These are phyloP conservation scores for Pseudococcus longispinus DNA, from an alignment of 2,888 invertebrate species.

Conservation along the genomic window DNA sequence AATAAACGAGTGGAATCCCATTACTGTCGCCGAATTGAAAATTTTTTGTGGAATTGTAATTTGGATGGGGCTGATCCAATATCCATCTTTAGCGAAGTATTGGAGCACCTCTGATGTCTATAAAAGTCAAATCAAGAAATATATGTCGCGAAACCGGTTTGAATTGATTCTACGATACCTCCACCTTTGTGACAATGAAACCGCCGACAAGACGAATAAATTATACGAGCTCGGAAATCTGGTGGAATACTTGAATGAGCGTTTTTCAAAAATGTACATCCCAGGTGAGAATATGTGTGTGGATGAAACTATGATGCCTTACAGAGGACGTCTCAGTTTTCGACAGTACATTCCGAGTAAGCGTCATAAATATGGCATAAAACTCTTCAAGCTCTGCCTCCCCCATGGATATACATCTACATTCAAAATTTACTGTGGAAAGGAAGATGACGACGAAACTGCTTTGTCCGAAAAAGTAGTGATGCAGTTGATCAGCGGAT, in stretches of 20 bases:
- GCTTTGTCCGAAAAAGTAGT: conserved; percentile 35
- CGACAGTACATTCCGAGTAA: conserved; percentile 62
- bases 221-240: conserved; percentile 58
- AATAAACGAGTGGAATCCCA: too few species aligned
- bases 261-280: conserved; percentile 28
- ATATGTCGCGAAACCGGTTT: conserved; percentile 60
- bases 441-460: background rate
- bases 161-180: conserved; percentile 60
- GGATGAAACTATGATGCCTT: conserved; percentile 62
- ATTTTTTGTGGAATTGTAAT: conserved; percentile 60
- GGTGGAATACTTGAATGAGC: conserved; percentile 48
- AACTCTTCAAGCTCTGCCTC: conserved; percentile 62
- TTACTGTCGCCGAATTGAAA: conserved; percentile 60
- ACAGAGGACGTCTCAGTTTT: conserved; percentile 61
- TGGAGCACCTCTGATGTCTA: conserved; percentile 60
- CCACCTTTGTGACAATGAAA: conserved; percentile 60
- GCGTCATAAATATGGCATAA: conserved; percentile 61
- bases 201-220: conserved; percentile 58
- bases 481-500: background rate
- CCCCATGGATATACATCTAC: conserved; percentile 60
- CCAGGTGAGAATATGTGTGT: conserved; percentile 61
- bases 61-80: conserved; percentile 61
- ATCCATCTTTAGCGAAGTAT: conserved; percentile 61
- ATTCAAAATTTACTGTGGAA: conserved; percentile 59
- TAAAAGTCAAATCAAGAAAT: conserved; percentile 53